phyloP scores from a whole-genome alignment of 2,888 invertebrate species.

The Dicranocentrus wangi region DNA sequence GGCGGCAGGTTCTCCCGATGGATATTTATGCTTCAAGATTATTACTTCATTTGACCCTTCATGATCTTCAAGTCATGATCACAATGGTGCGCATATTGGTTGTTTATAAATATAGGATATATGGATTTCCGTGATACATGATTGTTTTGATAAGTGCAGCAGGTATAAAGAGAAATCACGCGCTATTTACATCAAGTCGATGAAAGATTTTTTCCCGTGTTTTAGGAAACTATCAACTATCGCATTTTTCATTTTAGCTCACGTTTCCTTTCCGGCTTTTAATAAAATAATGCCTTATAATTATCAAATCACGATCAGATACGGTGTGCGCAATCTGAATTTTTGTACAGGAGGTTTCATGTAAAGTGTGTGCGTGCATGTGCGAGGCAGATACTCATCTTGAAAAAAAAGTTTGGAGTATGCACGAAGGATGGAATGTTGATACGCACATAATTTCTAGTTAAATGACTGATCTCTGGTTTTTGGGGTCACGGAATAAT shows the following conservation, averaged over 20 bases:
- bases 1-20: constrained; percentile 43
- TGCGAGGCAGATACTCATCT: neutral
- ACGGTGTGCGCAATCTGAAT: too few species aligned
- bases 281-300: constrained; percentile 27
- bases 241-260: constrained; percentile 41
- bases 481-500: constrained; percentile 57
- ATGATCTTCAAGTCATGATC: too few species aligned
- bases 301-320: constrained; percentile 48
- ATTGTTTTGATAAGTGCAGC: neutral
- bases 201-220: constrained; percentile 27
- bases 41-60: constrained; percentile 57
- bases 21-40: constrained; percentile 58
- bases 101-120: constrained; percentile 35
- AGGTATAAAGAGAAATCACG: neutral
- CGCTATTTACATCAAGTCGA: neutral
- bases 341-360: too few species aligned
- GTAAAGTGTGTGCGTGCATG: constrained; percentile 19
- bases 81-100: too few species aligned
- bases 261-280: constrained; percentile 44
- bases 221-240: too few species aligned
- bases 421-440: constrained; percentile 32
- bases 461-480: constrained; percentile 54
- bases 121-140: constrained; percentile 16
- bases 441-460: constrained; percentile 50
- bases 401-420: neutral